A percentile compares a stretch with the other conserved stretches of the same genome.
These are phyloP conservation scores for Apodemia hepburni DNA, from an alignment of 2,888 invertebrate species.

Conservation along the genomic window DNA sequence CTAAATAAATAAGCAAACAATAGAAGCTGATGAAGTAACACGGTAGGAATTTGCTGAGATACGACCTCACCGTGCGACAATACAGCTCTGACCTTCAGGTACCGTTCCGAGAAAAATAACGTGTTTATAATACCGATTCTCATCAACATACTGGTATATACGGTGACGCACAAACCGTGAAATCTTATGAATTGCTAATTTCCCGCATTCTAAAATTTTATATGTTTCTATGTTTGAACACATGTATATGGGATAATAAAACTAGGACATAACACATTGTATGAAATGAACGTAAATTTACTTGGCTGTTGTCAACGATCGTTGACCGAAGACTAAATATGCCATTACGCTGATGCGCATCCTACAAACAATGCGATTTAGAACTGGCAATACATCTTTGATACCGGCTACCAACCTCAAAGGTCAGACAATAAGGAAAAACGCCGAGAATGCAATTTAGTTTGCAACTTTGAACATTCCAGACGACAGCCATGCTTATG, in stretches of 20 bases:
- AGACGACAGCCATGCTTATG: no score
- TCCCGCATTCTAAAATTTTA: conserved; percentile 3
- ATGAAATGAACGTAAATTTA: no score
- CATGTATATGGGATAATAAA: not conserved
- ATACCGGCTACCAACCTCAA: no score
- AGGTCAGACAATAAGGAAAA: no score
- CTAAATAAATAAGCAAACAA: conserved; percentile 15
- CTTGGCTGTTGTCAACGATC: no score
- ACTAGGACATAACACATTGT: no score
- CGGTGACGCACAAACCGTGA: conserved; percentile 6
- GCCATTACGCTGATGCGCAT: no score
- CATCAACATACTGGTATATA: conserved; percentile 4
- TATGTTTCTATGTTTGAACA: not conserved
- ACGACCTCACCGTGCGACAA: conserved; percentile 44
- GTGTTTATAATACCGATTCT: conserved; percentile 12
- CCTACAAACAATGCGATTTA: no score
- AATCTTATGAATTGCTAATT: conserved; percentile 13
- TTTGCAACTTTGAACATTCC: no score
- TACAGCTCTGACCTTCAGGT: conserved; percentile 52
- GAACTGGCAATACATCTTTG: no score
- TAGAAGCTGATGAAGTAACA: conserved; percentile 46
- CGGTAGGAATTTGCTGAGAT: conserved; percentile 48
- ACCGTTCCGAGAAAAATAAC: conserved; percentile 36
- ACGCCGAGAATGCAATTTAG: no score
- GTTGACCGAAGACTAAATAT: no score